Conservation (phyloP, 1,140 invertebrate species). For the Lucilia cuprina region DNA sequence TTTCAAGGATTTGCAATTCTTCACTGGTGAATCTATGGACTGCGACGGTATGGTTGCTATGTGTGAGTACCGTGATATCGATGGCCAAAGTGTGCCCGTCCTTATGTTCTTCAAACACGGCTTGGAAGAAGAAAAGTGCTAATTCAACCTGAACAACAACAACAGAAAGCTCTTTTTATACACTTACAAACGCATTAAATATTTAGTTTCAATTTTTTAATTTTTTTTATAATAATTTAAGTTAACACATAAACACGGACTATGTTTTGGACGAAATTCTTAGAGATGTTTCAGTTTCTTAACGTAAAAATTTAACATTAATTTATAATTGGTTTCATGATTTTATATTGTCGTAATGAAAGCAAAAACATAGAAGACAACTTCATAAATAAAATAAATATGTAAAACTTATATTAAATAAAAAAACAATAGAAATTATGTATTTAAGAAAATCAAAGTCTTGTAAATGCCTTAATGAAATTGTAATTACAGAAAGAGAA, state of each 20-base stretch:
- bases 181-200: conserved; percentile 26
- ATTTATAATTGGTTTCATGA: neutral
- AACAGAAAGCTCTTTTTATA: conserved; percentile 21
- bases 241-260: conserved; percentile 12
- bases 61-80: conserved; percentile 90
- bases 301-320: conserved; percentile 3
- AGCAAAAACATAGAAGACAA: neutral
- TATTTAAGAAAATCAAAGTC: conserved; percentile 14
- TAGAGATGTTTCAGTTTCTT: neutral
- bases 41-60: conserved; percentile 92
- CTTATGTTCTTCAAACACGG: conserved; percentile 97
- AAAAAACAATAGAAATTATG: conserved; percentile 30
- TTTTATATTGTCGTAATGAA: neutral
- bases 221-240: conserved; percentile 13
- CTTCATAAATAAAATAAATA: neutral
- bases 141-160: conserved; percentile 50
- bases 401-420: conserved; percentile 21
- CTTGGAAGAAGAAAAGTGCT: conserved; percentile 93
- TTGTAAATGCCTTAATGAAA: neutral
- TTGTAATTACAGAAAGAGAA: neutral
- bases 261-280: conserved; percentile 22
- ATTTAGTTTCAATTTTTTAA: conserved; percentile 36
- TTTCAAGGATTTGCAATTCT: conserved; percentile 94
- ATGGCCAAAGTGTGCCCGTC: conserved; percentile 81
- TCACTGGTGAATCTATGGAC: conserved; percentile 94